Evolutionary conservation across 1,140 invertebrate species (phyloP), one percentile per base, ranked within the genome.

Genomic region (Acromyrmex echinatior): DNA sequence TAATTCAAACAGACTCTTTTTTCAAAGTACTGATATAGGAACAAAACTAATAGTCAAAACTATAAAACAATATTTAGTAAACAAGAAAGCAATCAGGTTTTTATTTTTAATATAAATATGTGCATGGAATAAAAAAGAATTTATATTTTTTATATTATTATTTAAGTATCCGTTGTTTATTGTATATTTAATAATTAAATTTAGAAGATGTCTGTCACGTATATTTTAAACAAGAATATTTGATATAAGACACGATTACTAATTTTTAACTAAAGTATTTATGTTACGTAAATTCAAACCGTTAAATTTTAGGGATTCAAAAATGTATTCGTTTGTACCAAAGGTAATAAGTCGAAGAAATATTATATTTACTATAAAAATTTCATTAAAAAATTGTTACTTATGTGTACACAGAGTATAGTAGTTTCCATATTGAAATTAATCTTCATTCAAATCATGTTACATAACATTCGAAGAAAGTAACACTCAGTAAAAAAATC

Each of bases 391-490:
- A 12, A 12, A 31, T 18, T 3, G 18, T 25, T 6, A 49, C 45
- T 31, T 31, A 3, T 14, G 14, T 9, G 14, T 28, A 9, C 7
- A 12, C n/a, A 76, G 53, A 35, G 28, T 21, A 49, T 45, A 78
- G 39, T 49, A 7, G 16, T 5, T 78, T 9, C 58, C 16, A 28
- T 49, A 58, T 77, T 77, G 39, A 78, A 78, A 78, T 78, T 35
- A 78, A 78, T 78, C 58, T 45, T 45, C 9, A 9, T 1, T 45
- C 39, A 45, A 45, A 45, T 45, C 39, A 10, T 45, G 9, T 45
- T 63, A 78, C 39, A 10, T 78, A 21, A 78, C 74, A 58, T 6
- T 18, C 10, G 58, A 78, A 62, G 76, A 78, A 63, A 78, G 58
- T 63, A 63, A 58, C 35, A 35, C 35, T 77, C 56, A n/a, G 76